phyloP scores from a whole-genome alignment of 1,140 invertebrate genomes.

The Drosophila miranda region DNA sequence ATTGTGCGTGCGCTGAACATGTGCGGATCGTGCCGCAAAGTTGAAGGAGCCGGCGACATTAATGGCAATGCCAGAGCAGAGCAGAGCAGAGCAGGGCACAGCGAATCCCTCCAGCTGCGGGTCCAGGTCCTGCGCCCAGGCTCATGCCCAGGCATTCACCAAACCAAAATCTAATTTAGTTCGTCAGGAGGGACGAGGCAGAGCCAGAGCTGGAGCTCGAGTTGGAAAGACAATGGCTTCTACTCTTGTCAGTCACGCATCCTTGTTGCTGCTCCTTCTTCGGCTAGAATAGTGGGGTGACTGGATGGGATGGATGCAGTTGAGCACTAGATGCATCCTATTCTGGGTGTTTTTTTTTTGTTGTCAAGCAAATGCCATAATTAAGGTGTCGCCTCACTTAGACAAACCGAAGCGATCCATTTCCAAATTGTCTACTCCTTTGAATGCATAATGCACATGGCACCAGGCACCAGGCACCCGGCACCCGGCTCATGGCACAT shows the following conservation, averaged over 20 bases:
- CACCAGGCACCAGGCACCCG: background rate
- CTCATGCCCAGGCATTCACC: slow-evolving; percentile 34
- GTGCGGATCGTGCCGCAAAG: slow-evolving; percentile 40
- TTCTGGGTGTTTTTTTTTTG: background rate
- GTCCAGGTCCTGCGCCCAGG: background rate
- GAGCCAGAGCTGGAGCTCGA: background rate
- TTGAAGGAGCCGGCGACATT: slow-evolving; percentile 28
- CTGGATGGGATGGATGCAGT: slow-evolving; percentile 10
- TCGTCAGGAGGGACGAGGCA: slow-evolving; percentile 39
- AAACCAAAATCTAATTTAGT: slow-evolving; percentile 77
- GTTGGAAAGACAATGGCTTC: slow-evolving; percentile 22
- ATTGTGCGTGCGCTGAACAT: slow-evolving; percentile 42
- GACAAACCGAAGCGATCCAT: slow-evolving; percentile 32
- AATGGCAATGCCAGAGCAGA: slow-evolving; percentile 25
- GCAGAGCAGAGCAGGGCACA: background rate
- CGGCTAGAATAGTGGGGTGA: background rate
- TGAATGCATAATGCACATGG: slow-evolving; percentile 7
- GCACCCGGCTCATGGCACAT: background rate
- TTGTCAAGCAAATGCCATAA: slow-evolving; percentile 58
- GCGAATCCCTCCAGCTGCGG: background rate
- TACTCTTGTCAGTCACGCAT: slow-evolving; percentile 49
- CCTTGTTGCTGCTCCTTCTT: slow-evolving; percentile 12
- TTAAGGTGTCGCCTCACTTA: slow-evolving; percentile 60
- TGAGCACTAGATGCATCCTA: slow-evolving; percentile 6
- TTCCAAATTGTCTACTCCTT: slow-evolving; percentile 18